Conservation (phyloP, 2,113 vertebrate species). For the Chauna torquata region DNA sequence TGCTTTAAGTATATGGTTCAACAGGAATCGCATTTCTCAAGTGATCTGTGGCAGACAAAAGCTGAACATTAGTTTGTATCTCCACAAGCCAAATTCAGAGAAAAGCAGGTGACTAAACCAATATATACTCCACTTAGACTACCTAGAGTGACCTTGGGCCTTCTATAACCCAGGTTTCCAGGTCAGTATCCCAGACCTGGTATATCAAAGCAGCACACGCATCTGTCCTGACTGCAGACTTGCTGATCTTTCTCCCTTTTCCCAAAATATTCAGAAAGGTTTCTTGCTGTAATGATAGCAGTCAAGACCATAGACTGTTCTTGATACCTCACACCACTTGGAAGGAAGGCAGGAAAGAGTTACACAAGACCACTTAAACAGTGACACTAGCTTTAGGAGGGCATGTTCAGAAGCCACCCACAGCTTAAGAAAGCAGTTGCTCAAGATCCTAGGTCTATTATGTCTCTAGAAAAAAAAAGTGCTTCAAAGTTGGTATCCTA, state of each 20-base stretch:
- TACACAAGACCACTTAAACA: background rate
- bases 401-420: background rate
- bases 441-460: background rate
- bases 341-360: background rate
- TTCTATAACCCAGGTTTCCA: background rate
- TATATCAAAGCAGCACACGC: background rate
- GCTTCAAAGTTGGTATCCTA: background rate
- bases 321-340: background rate
- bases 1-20: too few relatives aligned
- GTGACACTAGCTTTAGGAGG: background rate
- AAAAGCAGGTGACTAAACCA: background rate
- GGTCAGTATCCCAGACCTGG: accelerated
- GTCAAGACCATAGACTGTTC: background rate
- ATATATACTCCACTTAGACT: background rate
- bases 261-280: background rate
- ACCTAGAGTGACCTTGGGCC: background rate
- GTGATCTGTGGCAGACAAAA: background rate
- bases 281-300: background rate
- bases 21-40: too few relatives aligned
- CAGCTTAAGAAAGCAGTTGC: background rate
- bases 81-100: background rate
- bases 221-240: background rate
- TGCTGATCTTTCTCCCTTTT: background rate
- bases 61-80: background rate
- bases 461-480: background rate